Percentiles rank a stretch among this genome's conserved stretches.
These are phyloP conservation scores for Listrodromus nycthemerus DNA, from an alignment of 2,888 invertebrate genomes.

Conservation along the genomic window DNA sequence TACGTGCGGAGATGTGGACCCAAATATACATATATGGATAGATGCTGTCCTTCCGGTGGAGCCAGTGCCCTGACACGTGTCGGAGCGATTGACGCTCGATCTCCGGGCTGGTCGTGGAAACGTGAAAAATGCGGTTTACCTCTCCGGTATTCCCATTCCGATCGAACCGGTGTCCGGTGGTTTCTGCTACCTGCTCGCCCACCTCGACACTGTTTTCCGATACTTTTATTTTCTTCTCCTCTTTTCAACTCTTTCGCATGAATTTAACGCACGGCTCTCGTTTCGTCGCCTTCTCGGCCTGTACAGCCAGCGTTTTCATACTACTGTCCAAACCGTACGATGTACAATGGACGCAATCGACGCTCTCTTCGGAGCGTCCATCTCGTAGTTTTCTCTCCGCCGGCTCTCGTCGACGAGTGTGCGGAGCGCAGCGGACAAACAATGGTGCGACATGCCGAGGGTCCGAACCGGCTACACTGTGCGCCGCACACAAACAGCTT, in stretches of 20 bases:
- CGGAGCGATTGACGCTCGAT: constrained; percentile 53
- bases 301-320: constrained; percentile 14
- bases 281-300: neutral
- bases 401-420: constrained; percentile 47
- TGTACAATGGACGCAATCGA: neutral
- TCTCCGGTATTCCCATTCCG: constrained; percentile 18
- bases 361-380: constrained; percentile 39
- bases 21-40: constrained; percentile 19
- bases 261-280: constrained; percentile 20
- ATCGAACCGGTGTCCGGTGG: constrained; percentile 33
- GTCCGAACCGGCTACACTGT: constrained; percentile 35
- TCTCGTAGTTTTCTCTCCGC: constrained; percentile 40
- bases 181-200: constrained; percentile 29
- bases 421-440: constrained; percentile 71
- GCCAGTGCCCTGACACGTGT: constrained; percentile 60
- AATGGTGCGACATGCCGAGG: constrained; percentile 68
- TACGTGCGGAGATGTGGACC: neutral
- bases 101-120: constrained; percentile 49
- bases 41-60: constrained; percentile 53
- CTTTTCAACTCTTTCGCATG: constrained; percentile 12
- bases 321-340: neutral
- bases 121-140: constrained; percentile 59
- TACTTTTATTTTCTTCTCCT: neutral
- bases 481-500: constrained; percentile 54
- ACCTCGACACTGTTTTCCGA: constrained; percentile 10